Evolutionary conservation across 2,888 invertebrate species (phyloP).

Genomic region (Mimumesa dahlbomi): DNA sequence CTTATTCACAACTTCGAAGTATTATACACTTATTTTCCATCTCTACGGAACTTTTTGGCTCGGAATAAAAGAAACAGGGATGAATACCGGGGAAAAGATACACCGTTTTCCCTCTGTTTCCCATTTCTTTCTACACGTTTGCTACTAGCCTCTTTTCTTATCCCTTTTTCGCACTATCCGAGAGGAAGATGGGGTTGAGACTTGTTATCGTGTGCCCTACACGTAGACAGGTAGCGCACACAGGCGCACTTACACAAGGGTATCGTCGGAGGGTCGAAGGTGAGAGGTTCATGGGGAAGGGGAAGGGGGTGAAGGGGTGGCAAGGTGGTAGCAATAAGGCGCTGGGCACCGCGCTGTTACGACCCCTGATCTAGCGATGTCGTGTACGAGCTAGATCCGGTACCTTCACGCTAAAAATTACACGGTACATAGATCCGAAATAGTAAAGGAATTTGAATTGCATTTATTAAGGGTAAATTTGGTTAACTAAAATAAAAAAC

Average conservation of each 20-base stretch:
- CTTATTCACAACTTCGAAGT: too few relatives aligned
- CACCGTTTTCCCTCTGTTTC: too few relatives aligned
- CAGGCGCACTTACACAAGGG: conserved; percentile 27
- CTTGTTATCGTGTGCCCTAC: conserved; percentile 21
- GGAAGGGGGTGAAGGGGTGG: conserved; percentile 57
- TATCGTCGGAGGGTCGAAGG: conserved; percentile 50
- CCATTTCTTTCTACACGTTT: neutral
- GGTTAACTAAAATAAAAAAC: too few relatives aligned
- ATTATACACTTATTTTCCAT: too few relatives aligned
- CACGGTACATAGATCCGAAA: too few relatives aligned
- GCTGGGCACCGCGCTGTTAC: conserved; percentile 77
- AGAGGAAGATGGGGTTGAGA: conserved; percentile 29
- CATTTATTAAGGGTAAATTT: too few relatives aligned
- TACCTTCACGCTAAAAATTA: conserved; percentile 32
- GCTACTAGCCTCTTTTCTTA: neutral
- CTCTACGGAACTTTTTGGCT: too few relatives aligned
- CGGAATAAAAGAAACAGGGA: too few relatives aligned
- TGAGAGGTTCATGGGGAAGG: conserved; percentile 43
- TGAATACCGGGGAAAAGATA: too few relatives aligned
- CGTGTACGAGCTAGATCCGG: conserved; percentile 41
- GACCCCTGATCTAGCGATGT: conserved; percentile 75
- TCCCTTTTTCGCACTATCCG: conserved; percentile 19
- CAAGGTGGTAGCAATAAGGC: conserved; percentile 76
- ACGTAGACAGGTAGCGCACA: neutral
- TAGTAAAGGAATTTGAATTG: too few relatives aligned